Evolutionary conservation across 2,113 vertebrate species (phyloP), one percentile per base, ranked within the genome.

Genomic region (Aspidoscelis tigris): DNA sequence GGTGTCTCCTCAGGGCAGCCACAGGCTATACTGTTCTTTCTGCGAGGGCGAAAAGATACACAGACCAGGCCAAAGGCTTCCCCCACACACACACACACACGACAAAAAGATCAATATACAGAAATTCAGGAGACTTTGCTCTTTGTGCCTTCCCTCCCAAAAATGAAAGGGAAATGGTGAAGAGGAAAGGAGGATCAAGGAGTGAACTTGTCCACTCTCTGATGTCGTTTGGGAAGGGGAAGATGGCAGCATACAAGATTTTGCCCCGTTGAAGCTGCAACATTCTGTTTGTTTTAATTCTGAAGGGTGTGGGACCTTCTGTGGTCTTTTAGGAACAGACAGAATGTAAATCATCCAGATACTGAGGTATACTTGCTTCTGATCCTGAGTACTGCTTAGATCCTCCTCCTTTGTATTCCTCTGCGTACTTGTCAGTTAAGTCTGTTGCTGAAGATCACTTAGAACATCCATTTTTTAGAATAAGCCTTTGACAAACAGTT

Each of bases 121-220:
- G 4, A 61, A 61, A 33, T 33, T 33, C 33, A 16, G 58, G 4
- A 61, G 14, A 20, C 39, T 55, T 7, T 1, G 22, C 50, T 33
- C 33, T 64, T 1, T 4, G 58, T 14, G 18, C 26, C 10, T 24
- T 1, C 39, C 69, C 12, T 1, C 39, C 69, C 12, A n/a, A 9
- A n/a, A 14, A 72, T 55, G 41, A 65, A 16, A 24, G 26, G 10
- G 43, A 65, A 21, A 22, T 43, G 20, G 16, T 9, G 24, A 53
- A 73, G 73, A 76, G 1, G 1, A 11, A 3, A 21, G 70, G 41
- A 44, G 22, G 41, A 74, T 72, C 41, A 18, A 20, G 55, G 66
- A 47, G 12, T 22, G 24, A 78, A 84, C 75, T 84, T 84, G 82
- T 43, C 75, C 77, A 71, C 76, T 84, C 66, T 71, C 18, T 71